Evolutionary conservation across 2,888 invertebrate species (phyloP).

Genomic region (Drosophila anomalipes): DNA sequence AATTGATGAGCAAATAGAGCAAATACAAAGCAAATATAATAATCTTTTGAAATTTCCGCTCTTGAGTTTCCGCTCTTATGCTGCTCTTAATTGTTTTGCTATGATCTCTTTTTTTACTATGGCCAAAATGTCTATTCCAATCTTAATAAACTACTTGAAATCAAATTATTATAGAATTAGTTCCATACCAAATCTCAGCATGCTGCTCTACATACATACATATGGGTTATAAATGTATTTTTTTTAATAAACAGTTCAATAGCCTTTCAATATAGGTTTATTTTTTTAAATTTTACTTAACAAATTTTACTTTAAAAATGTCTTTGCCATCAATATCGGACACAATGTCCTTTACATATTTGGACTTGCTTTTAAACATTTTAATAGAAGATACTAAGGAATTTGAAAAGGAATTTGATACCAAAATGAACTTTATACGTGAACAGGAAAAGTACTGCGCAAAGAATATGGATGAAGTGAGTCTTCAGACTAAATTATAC

Average conservation of each 20-base stretch:
- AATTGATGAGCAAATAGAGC: neutral
- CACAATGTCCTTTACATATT: constrained; percentile 55
- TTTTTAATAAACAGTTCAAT: neutral
- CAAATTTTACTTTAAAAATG: constrained; percentile 38
- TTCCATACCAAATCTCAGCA: neutral
- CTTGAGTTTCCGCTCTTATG: neutral
- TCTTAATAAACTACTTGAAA: neutral
- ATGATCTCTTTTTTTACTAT: neutral
- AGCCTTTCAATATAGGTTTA: neutral
- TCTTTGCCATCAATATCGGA: constrained; percentile 20
- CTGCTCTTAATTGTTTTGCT: neutral
- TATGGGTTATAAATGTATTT: neutral
- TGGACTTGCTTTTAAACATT: constrained; percentile 55
- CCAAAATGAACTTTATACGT: constrained; percentile 47
- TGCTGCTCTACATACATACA: neutral
- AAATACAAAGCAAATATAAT: neutral
- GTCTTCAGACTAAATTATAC: neutral
- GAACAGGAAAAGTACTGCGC: constrained; percentile 45
- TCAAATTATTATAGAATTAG: neutral
- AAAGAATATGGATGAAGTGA: constrained; percentile 47
- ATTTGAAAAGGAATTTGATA: constrained; percentile 50
- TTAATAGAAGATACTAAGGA: constrained; percentile 57
- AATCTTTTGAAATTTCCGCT: neutral
- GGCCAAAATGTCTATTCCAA: neutral
- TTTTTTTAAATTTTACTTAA: neutral